Conservation (phyloP, 2,888 invertebrate species). For the Macrosoma leucophasiata region DNA sequence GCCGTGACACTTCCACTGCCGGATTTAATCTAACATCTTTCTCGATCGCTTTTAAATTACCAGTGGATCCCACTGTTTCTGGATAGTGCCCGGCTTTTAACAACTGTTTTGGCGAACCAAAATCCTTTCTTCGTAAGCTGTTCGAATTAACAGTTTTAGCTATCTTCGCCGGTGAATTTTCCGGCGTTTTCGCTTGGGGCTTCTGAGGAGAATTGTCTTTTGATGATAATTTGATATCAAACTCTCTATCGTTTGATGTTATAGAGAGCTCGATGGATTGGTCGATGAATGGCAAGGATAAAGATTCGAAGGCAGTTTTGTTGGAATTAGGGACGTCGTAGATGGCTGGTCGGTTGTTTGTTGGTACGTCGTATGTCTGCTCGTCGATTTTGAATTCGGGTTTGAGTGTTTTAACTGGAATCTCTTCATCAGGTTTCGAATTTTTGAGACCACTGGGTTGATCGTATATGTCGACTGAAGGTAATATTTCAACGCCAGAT, state of each 20-base stretch:
- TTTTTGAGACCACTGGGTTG: constrained; percentile 46
- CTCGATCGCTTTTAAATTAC: constrained; percentile 61
- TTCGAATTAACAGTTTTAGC: constrained; percentile 47
- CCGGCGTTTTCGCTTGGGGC: constrained; percentile 39
- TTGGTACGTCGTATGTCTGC: constrained; percentile 63
- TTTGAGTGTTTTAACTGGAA: constrained; percentile 37
- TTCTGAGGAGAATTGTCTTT: constrained; percentile 59
- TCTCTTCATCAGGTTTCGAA: constrained; percentile 40
- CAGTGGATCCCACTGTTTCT: constrained; percentile 58
- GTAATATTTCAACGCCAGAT: constrained; percentile 62
- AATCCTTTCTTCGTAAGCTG: constrained; percentile 60
- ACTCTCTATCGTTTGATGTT: constrained; percentile 68
- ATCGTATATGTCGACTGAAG: constrained; percentile 67
- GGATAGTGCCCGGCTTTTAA: constrained; percentile 55
- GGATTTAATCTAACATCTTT: constrained; percentile 70
- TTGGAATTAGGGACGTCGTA: constrained; percentile 61
- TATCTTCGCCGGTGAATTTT: constrained; percentile 47
- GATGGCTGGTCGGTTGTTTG: constrained; percentile 61
- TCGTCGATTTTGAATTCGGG: constrained; percentile 56
- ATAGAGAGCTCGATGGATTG: constrained; percentile 69
- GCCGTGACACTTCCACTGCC: constrained; percentile 76
- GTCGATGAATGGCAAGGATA: constrained; percentile 65
- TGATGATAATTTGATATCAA: constrained; percentile 61
- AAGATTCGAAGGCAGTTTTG: constrained; percentile 63
- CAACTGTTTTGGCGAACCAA: constrained; percentile 48